Percentiles rank a stretch among this genome's conserved stretches.
Evolutionary conservation across 2,113 vertebrate species (phyloP).

Genomic region (Rafetus swinhoei): DNA sequence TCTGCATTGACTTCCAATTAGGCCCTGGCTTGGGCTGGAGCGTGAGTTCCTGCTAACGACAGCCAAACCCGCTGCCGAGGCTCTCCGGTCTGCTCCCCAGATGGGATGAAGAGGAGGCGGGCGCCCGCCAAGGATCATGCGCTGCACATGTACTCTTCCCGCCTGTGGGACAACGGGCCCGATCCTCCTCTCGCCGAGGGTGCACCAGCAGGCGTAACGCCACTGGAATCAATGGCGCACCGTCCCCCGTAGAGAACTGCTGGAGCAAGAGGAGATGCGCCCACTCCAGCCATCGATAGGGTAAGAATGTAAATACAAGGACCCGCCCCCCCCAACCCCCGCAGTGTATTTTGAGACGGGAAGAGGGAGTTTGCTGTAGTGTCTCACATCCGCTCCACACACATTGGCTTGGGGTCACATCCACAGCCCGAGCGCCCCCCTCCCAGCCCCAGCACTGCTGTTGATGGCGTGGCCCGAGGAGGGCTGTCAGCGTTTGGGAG

Average conservation of each 20-base stretch:
- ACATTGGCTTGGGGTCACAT: not conserved
- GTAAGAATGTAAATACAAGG: not conserved
- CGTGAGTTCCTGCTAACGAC: not conserved
- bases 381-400: not conserved
- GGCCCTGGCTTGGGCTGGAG: not conserved
- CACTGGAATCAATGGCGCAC: fast-evolving
- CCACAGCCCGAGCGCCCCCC: not conserved
- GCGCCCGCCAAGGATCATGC: not conserved
- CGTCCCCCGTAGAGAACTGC: not conserved
- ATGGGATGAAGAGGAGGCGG: not conserved
- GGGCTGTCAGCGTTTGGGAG: not conserved
- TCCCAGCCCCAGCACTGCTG: not conserved
- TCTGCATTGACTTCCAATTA: not conserved
- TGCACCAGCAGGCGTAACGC: not conserved
- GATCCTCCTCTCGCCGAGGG: not conserved
- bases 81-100: not conserved
- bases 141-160: not conserved
- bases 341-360: not conserved
- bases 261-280: not conserved
- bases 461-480: not conserved
- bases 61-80: not conserved
- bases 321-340: not conserved
- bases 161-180: not conserved
- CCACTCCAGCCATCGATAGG: not conserved
- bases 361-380: not conserved